Percentiles rank a stretch among this genome's conserved stretches.
phyloP scores from a whole-genome alignment of 2,113 vertebrate species.

The Syngnathus scovelli region DNA sequence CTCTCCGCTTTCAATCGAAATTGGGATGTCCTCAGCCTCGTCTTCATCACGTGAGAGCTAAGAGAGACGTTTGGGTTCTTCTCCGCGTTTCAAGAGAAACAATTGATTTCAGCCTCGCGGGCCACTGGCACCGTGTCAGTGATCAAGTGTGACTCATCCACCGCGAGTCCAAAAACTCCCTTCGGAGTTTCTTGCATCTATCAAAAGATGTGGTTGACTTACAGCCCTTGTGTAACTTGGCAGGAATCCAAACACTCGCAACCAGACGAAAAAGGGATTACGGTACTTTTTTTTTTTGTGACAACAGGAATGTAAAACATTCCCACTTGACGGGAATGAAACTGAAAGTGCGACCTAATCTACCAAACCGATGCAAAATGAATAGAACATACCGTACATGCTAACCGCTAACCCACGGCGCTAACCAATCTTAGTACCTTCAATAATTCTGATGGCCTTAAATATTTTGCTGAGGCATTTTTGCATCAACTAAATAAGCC shows the following conservation, averaged over 20 bases:
- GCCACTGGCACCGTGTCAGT: slow-evolving; percentile 58
- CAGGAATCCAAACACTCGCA: slow-evolving; percentile 54
- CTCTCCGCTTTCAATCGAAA: slow-evolving; percentile 26
- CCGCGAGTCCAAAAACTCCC: slow-evolving; percentile 56
- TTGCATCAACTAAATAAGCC: slow-evolving; percentile 2
- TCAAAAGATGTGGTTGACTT: slow-evolving; percentile 51
- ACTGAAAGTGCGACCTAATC: slow-evolving; percentile 37
- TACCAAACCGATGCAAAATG: neutral
- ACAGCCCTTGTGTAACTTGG: slow-evolving; percentile 45
- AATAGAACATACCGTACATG: neutral
- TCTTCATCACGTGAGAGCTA: slow-evolving; percentile 56
- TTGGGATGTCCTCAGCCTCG: slow-evolving; percentile 49
- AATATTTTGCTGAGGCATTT: neutral
- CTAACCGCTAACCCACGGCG: neutral
- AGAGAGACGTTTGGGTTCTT: slow-evolving; percentile 59
- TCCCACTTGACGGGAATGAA: slow-evolving; percentile 22
- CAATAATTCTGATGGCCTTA: no score
- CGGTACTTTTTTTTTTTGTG: slow-evolving; percentile 7
- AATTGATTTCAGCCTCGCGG: slow-evolving; percentile 57
- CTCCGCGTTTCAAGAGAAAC: slow-evolving; percentile 56
- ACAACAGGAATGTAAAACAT: slow-evolving; percentile 17
- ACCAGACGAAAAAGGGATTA: slow-evolving; percentile 16
- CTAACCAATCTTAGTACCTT: neutral
- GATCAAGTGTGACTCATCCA: slow-evolving; percentile 70
- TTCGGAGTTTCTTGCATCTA: slow-evolving; percentile 57